Percentiles rank a stretch among this genome's conserved stretches.
Evolutionary conservation across 2,888 invertebrate genomes (phyloP).

Genomic region (Ethmia dodecea): DNA sequence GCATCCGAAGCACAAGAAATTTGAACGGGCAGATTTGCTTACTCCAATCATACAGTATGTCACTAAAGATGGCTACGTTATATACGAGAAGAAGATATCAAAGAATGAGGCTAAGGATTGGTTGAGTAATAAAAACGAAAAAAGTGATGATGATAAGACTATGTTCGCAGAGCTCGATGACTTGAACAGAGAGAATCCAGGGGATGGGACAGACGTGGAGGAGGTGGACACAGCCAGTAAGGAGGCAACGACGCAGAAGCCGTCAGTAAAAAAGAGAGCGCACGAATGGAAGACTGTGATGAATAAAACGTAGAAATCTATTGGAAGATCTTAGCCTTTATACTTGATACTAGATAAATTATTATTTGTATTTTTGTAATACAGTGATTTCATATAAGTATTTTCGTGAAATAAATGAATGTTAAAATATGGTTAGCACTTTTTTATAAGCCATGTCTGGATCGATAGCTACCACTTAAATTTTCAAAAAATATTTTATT

Average conservation of each 20-base stretch:
- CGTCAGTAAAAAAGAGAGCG: background rate
- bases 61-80: conserved; percentile 63
- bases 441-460: too few species aligned
- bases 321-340: too few species aligned
- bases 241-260: background rate
- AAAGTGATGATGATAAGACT: background rate
- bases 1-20: conserved; percentile 23
- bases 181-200: background rate
- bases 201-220: background rate
- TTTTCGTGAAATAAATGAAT: too few species aligned
- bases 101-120: conserved; percentile 60
- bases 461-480: too few species aligned
- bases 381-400: too few species aligned
- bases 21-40: conserved; percentile 29
- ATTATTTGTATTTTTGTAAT: too few species aligned
- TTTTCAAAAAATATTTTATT: too few species aligned
- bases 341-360: too few species aligned
- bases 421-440: too few species aligned
- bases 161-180: conserved; percentile 5
- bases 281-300: too few species aligned
- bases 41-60: conserved; percentile 65
- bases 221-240: background rate
- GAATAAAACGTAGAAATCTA: too few species aligned
- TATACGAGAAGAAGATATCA: conserved; percentile 57
- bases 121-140: conserved; percentile 32